phyloP scores from a whole-genome alignment of 2,888 invertebrate species.

The Trissoscelio sp. region DNA sequence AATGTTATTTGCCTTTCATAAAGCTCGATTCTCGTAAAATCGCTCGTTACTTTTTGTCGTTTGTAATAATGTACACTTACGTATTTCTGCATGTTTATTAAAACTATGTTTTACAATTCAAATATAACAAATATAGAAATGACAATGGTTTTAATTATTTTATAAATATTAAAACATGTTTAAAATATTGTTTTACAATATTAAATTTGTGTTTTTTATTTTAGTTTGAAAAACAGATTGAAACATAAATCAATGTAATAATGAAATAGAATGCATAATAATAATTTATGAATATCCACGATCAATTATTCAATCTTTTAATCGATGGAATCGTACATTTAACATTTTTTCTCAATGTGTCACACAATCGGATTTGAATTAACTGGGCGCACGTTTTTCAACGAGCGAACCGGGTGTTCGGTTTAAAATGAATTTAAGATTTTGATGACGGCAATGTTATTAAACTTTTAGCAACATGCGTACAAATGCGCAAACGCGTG shows the following conservation, averaged over 20 bases:
- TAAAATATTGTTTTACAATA: too few species aligned
- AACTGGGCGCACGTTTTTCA: constrained; percentile 22
- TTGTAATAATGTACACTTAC: constrained; percentile 6
- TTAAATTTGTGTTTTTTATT: too few species aligned
- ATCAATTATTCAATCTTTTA: too few species aligned
- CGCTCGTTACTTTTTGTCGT: constrained; percentile 4
- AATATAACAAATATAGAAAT: not conserved
- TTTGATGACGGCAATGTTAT: constrained; percentile 48
- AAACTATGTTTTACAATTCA: not conserved
- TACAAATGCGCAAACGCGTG: constrained; percentile 67
- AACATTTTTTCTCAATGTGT: not conserved
- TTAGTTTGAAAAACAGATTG: too few species aligned
- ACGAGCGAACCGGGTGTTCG: constrained; percentile 20
- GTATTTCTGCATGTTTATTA: constrained; percentile 7
- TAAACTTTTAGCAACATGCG: constrained; percentile 62
- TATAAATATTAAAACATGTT: too few species aligned
- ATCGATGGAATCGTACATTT: too few species aligned
- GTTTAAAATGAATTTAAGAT: constrained; percentile 41
- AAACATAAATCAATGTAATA: too few species aligned
- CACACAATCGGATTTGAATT: constrained; percentile 22
- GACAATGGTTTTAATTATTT: not conserved
- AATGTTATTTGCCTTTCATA: constrained; percentile 22
- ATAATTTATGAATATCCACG: too few species aligned
- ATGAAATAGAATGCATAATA: too few species aligned
- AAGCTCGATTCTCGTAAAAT: not conserved